These are phyloP conservation scores for Hemiprocne comata DNA, from an alignment of 2,113 vertebrate species.

Conservation along the genomic window DNA sequence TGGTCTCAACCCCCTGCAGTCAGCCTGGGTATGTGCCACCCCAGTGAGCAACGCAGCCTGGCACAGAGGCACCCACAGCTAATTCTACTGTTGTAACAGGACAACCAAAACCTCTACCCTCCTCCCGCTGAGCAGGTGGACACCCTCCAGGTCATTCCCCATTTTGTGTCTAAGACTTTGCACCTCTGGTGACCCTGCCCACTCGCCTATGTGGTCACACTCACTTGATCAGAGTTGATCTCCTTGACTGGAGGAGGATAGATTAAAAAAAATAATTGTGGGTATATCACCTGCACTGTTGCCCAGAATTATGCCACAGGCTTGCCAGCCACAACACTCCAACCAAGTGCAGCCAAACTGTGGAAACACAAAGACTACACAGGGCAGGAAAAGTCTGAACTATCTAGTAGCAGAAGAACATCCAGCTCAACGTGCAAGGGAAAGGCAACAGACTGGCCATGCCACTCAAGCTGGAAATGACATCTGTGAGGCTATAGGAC, in stretches of 20 bases:
- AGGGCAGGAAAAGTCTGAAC: background rate
- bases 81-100: background rate
- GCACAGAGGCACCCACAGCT: background rate
- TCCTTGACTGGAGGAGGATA: background rate
- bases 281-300: background rate
- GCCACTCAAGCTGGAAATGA: background rate
- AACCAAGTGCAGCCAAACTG: background rate
- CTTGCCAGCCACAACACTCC: background rate
- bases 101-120: background rate
- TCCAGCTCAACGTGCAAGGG: background rate
- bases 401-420: background rate
- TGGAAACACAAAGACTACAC: background rate
- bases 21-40: background rate
- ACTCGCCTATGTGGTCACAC: background rate
- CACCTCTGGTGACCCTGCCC: background rate
- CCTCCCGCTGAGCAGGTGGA: background rate
- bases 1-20: background rate
- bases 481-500: background rate
- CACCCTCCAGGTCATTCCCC: background rate
- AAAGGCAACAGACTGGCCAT: accelerated
- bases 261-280: background rate
- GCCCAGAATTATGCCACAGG: background rate
- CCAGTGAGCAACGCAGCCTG: background rate
- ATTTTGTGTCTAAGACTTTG: background rate
- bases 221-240: background rate